A percentile compares a stretch with the other conserved stretches of the same genome.
Conservation (phyloP, 30 jellyfish, hydroid and myxozoan genomes). For the Pseudorhiza aurosa region DNA sequence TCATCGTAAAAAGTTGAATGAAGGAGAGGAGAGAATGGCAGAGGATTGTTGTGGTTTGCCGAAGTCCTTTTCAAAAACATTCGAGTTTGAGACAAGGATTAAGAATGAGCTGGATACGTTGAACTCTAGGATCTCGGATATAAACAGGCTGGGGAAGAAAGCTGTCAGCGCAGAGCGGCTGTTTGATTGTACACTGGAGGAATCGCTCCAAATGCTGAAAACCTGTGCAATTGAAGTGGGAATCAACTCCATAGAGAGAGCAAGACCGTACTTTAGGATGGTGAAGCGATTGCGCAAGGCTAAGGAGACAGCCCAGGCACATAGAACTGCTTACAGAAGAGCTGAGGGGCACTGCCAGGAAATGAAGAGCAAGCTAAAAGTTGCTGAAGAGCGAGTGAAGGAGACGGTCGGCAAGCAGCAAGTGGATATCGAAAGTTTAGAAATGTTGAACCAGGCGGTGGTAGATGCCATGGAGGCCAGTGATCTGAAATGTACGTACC, state of each 20-base stretch:
- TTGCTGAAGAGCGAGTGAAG: neutral
- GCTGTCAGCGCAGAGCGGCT: constrained; percentile 9
- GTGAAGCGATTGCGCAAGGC: constrained; percentile 5
- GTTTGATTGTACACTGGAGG: constrained; percentile 1
- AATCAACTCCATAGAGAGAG: neutral
- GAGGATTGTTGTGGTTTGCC: neutral
- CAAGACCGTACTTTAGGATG: constrained; percentile 19
- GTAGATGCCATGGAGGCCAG: constrained; percentile 3
- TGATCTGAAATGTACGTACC: neutral
- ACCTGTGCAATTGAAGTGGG: constrained; percentile 17
- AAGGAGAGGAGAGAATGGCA: neutral
- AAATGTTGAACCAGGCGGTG: constrained; percentile 8
- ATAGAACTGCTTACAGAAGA: neutral
- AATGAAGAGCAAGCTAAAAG: neutral
- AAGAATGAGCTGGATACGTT: constrained; percentile 15
- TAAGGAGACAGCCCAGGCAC: neutral
- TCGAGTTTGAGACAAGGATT: neutral
- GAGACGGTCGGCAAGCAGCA: neutral
- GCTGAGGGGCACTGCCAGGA: neutral
- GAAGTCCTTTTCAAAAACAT: neutral
- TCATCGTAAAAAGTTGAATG: too few relatives aligned
- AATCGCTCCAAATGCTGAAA: neutral
- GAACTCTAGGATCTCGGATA: neutral
- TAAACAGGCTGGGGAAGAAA: constrained; percentile 16
- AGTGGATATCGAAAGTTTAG: constrained; percentile 7